Evolutionary conservation across 2,113 vertebrate species (phyloP).

Genomic region (Paedocypris sp.): DNA sequence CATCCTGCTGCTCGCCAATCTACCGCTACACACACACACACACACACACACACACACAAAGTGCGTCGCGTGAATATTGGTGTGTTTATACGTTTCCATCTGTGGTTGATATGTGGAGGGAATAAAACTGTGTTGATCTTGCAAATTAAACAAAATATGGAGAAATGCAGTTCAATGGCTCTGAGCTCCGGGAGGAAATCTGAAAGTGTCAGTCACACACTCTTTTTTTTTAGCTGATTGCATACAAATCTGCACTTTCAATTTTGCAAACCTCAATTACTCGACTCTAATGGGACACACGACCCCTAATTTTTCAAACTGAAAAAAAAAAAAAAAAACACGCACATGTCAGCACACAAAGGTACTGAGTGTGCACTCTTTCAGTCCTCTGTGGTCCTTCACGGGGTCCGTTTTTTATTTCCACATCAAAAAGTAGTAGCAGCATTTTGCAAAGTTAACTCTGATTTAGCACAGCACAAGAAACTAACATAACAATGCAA

Average conservation of each 20-base stretch:
- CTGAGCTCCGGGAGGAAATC: slow-evolving; percentile 5
- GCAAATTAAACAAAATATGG: too few relatives aligned
- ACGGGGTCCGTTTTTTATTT: background rate
- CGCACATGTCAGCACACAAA: slow-evolving; percentile 17
- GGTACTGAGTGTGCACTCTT: background rate
- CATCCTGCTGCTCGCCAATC: slow-evolving; percentile 1
- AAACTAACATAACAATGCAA: too few relatives aligned
- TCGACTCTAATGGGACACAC: slow-evolving; percentile 9
- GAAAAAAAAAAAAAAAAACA: slow-evolving; percentile 24
- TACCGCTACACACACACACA: background rate
- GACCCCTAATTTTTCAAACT: slow-evolving; percentile 32
- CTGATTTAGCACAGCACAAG: too few relatives aligned
- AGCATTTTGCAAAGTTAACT: too few relatives aligned
- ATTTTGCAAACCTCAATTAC: slow-evolving; percentile 22
- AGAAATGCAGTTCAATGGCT: background rate
- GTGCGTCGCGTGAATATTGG: background rate
- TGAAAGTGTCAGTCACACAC: slow-evolving; percentile 6
- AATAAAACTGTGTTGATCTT: background rate
- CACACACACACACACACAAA: background rate
- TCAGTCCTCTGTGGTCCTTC: background rate
- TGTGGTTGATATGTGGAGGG: background rate
- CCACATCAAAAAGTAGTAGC: too few relatives aligned
- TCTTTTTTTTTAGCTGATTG: slow-evolving; percentile 9
- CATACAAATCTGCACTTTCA: slow-evolving; percentile 6
- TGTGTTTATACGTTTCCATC: background rate